A percentile compares a stretch with the other conserved stretches of the same genome.
Conservation (phyloP, 53 echinoderm and acorn worm species). For the Stichopus horrens region DNA sequence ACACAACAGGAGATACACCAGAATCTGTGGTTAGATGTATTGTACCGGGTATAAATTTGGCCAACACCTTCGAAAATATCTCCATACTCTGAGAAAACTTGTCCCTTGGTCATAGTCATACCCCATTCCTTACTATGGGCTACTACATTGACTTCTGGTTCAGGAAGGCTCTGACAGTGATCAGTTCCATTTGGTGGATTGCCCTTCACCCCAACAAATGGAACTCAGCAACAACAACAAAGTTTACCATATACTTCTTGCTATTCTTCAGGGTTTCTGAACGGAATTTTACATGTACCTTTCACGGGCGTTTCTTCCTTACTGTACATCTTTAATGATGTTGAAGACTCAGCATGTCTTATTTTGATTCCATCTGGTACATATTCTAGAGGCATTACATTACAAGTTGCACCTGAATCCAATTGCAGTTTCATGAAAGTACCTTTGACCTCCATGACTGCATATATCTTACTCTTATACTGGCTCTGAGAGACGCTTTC, state of each 20-base stretch:
- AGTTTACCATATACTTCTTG: neutral
- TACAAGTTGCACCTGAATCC: too few relatives aligned
- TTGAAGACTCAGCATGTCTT: neutral
- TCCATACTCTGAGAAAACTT: constrained; percentile 5
- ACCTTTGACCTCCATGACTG: too few relatives aligned
- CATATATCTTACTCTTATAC: too few relatives aligned
- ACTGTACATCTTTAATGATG: too few relatives aligned
- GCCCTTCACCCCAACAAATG: neutral
- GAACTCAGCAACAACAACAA: neutral
- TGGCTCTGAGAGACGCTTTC: too few relatives aligned
- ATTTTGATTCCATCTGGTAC: too few relatives aligned
- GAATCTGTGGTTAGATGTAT: constrained; percentile 50
- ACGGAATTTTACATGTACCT: too few relatives aligned
- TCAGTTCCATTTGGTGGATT: neutral
- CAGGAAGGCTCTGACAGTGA: neutral
- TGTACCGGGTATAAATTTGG: constrained; percentile 52
- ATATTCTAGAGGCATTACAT: neutral
- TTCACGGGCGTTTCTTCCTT: too few relatives aligned
- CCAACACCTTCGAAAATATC: constrained; percentile 65
- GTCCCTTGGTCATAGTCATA: neutral
- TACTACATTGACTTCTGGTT: neutral
- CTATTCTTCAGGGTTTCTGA: too few relatives aligned
- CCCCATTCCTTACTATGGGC: neutral
- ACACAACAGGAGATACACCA: constrained; percentile 40
- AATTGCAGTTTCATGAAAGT: too few relatives aligned